Conservation (phyloP, 2,888 invertebrate genomes). For the Dichetophora obliterata region DNA sequence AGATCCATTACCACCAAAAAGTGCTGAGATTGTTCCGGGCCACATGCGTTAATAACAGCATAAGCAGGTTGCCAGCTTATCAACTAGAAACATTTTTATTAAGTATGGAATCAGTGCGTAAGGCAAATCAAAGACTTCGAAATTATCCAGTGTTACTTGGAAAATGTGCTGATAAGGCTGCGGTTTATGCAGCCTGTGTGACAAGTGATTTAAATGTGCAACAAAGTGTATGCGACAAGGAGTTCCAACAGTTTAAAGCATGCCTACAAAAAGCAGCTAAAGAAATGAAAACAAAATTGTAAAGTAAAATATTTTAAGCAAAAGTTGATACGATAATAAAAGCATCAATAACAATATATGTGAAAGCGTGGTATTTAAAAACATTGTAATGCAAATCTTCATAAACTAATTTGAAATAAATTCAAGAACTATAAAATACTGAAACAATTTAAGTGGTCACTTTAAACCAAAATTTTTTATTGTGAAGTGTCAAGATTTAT, state of each 20-base stretch:
- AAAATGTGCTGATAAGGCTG: slow-evolving; percentile 79
- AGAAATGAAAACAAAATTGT: slow-evolving; percentile 79
- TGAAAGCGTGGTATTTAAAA: not conserved
- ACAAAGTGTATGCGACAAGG: slow-evolving; percentile 80
- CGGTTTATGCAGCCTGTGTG: slow-evolving; percentile 85
- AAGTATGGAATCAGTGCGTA: slow-evolving; percentile 84
- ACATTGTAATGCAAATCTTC: not conserved
- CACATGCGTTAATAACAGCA: slow-evolving; percentile 56
- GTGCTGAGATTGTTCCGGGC: slow-evolving; percentile 59
- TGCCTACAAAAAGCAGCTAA: slow-evolving; percentile 81
- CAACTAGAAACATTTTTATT: not conserved
- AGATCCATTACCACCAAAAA: slow-evolving; percentile 64
- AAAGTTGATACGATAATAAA: slow-evolving; percentile 19
- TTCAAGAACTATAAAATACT: too few species aligned
- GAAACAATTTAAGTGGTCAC: too few species aligned
- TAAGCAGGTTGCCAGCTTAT: not conserved
- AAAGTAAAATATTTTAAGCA: slow-evolving; percentile 57
- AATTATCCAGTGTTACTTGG: slow-evolving; percentile 81
- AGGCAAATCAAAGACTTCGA: slow-evolving; percentile 79
- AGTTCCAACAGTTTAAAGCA: slow-evolving; percentile 81
- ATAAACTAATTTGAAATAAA: not conserved
- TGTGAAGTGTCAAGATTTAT: not conserved
- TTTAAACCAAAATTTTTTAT: not conserved
- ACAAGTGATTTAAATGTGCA: slow-evolving; percentile 78
- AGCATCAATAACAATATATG: slow-evolving; percentile 10